These are phyloP conservation scores for Buceros bicornis DNA, from an alignment of 2,797 vertebrate genomes.

Conservation along the genomic window DNA sequence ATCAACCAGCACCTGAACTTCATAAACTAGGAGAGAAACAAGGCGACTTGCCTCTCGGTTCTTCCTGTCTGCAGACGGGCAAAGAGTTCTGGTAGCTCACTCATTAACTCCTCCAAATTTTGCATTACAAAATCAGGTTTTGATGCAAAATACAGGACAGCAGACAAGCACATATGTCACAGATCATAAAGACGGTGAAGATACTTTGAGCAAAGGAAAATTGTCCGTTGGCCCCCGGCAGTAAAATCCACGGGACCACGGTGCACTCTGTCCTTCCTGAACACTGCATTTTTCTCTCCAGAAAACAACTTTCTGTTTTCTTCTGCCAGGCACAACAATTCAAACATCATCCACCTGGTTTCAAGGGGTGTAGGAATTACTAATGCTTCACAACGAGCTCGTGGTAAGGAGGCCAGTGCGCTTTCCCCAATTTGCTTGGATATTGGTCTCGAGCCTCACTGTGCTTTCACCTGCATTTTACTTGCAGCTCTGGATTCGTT, in stretches of 20 bases:
- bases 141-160: neutral
- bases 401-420: neutral
- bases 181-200: neutral
- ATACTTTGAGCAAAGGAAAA: neutral
- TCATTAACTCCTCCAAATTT: neutral
- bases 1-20: neutral
- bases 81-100: neutral
- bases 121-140: neutral
- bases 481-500: neutral
- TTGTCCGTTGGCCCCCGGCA: accelerated
- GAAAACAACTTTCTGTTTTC: neutral
- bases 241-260: neutral
- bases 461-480: conserved; percentile 23
- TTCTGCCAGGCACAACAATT: neutral
- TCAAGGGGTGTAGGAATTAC: neutral
- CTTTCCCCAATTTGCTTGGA: neutral
- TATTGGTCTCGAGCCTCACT: neutral
- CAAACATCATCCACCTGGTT: neutral
- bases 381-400: neutral
- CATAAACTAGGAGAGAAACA: neutral
- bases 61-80: neutral
- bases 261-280: neutral
- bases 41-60: neutral
- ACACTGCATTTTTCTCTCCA: neutral
- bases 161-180: neutral